Evolutionary conservation across 2,888 invertebrate species (phyloP), one percentile per base, ranked within the genome.

Genomic region (Cephalotes varians): DNA sequence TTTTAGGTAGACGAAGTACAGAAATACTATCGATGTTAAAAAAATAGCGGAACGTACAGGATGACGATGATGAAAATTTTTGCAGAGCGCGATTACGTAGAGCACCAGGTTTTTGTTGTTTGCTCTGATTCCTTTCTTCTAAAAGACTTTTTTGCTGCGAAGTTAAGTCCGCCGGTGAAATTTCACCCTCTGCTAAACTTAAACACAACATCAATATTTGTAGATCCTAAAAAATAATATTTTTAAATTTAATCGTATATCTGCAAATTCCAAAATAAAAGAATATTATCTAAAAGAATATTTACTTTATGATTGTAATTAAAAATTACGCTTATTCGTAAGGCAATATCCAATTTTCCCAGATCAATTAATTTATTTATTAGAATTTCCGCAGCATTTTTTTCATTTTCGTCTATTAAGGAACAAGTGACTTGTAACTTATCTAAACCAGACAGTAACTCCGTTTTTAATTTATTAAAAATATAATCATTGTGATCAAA

Each of bases 91-190:
- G 90, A 84, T 91, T 93, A 67, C 88, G 86, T 34, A 93, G 84
- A n/a, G 84, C 88, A 72, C 84, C 86, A 54, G 89, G 89, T 85
- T 91, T 92, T 65, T 91, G 91, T n/a, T 84, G 88, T 73, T 89
- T 91, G 7, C 25, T 85, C 60, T 88, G 90, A 28, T 83, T 85
- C n/a, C 77, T 69, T 49, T 92, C 92, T 18, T 90, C 87, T 10
- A 96, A 88, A 62, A 97, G 94, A 79, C 96, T 94, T 72, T 96
- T 95, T 91, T 97, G 96, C 90, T 97, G 96, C 65, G 95, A 95
- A 1, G 96, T 96, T 88, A 97, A 93, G 82, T 97, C 96, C 90
- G 96, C 95, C 0, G 97, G 97, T 54, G 95, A 95, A 51, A 96
- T 95, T 5, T 95, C 95, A 3, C 96, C 96, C 92, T 97, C 97